These are phyloP conservation scores for Ceratoteleas bidentatus DNA, from an alignment of 1,140 invertebrate genomes.

Conservation along the genomic window DNA sequence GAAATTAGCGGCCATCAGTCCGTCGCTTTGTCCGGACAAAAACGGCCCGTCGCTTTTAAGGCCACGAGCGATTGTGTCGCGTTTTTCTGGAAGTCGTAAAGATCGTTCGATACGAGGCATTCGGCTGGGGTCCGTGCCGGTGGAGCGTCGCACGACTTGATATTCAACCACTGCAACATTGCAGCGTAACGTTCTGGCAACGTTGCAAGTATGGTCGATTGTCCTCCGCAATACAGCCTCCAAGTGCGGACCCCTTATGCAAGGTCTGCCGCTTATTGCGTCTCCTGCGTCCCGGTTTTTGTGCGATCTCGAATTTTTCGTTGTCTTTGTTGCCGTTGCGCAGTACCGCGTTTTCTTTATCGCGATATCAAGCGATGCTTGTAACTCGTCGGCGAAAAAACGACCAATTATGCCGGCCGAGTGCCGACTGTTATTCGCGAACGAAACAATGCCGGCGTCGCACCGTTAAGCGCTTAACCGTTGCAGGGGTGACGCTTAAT, in stretches of 20 bases:
- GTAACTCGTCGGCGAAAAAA: too few relatives aligned
- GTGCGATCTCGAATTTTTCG: conserved; percentile 1
- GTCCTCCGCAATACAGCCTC: conserved; percentile 40
- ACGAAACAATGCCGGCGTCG: too few relatives aligned
- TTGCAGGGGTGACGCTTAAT: too few relatives aligned
- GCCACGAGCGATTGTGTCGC: neutral
- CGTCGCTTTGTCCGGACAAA: too few relatives aligned
- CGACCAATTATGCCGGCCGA: too few relatives aligned
- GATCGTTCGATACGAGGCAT: conserved; percentile 20
- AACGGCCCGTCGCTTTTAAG: too few relatives aligned
- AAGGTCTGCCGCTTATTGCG: conserved; percentile 8
- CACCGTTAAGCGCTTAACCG: too few relatives aligned
- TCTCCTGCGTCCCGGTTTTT: conserved; percentile 13
- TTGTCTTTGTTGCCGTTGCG: conserved; percentile 10
- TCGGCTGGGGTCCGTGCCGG: conserved; percentile 6
- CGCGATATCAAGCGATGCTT: too few relatives aligned
- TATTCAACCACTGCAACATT: conserved; percentile 43
- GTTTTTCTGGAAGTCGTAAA: conserved; percentile 16
- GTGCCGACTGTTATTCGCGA: too few relatives aligned
- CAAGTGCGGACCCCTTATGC: conserved; percentile 26
- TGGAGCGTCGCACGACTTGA: conserved; percentile 11
- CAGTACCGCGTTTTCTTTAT: neutral
- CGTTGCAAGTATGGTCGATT: conserved; percentile 48
- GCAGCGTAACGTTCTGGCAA: conserved; percentile 41
- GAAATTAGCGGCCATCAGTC: too few relatives aligned